Percentiles rank a stretch among this genome's conserved stretches.
Evolutionary conservation across 2,797 vertebrate genomes (phyloP).

Genomic region (Sitta carolinensis): DNA sequence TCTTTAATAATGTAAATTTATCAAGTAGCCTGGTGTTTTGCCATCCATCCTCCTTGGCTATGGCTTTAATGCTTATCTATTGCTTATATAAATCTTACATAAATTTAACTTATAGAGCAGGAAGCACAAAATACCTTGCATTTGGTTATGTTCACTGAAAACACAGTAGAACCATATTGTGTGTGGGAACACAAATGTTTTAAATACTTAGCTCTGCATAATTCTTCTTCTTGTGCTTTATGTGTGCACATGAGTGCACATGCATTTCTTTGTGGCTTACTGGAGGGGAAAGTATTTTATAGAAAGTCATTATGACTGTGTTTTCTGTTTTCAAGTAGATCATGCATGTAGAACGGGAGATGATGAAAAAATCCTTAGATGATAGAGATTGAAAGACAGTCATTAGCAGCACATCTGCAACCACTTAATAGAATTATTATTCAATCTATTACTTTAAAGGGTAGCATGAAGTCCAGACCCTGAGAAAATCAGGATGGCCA

Average conservation of each 20-base stretch:
- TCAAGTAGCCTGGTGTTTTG: not conserved
- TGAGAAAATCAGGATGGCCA: not conserved
- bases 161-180: conserved; percentile 33
- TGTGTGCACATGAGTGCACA: not conserved
- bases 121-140: not conserved
- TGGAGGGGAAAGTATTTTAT: not conserved
- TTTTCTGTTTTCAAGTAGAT: not conserved
- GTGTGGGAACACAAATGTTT: conserved; percentile 33
- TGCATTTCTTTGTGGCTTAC: not conserved
- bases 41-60: not conserved
- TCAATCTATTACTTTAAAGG: not conserved
- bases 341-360: not conserved
- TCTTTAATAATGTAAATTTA: conserved; percentile 27
- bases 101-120: conserved; percentile 9
- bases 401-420: not conserved
- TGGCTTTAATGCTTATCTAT: not conserved
- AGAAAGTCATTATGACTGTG: not conserved
- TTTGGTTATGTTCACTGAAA: not conserved
- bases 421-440: not conserved
- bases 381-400: not conserved
- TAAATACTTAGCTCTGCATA: conserved; percentile 27
- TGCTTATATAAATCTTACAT: conserved; percentile 37
- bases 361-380: not conserved
- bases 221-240: not conserved
- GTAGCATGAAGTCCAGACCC: not conserved